Evolutionary conservation across 37 sponge, comb jelly and placozoan genomes (phyloP).

Genomic region (Chondrilla cf. caribensis): DNA sequence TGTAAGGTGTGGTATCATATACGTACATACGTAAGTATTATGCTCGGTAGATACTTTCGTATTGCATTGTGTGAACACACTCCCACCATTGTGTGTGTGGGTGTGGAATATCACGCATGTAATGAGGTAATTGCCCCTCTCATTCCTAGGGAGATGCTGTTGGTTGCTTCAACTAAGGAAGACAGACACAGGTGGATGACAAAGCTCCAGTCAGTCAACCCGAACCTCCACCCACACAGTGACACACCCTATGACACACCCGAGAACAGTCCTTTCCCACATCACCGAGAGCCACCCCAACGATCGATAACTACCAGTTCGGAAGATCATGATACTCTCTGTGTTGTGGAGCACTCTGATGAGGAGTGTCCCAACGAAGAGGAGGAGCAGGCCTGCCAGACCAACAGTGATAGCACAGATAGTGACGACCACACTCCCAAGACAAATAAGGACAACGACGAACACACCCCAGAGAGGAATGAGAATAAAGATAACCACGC

Average conservation of each 20-base stretch:
- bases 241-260: not conserved
- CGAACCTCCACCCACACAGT: constrained; percentile 25
- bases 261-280: not conserved
- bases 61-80: too few species aligned
- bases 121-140: too few species aligned
- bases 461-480: too few species aligned
- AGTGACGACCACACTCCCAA: constrained; percentile 16
- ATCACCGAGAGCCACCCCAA: not conserved
- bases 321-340: not conserved
- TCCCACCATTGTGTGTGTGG: too few species aligned
- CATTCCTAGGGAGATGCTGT: constrained; percentile 39
- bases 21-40: too few species aligned
- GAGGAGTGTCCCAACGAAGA: not conserved
- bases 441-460: not conserved
- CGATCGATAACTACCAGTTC: not conserved
- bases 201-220: constrained; percentile 56
- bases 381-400: not conserved
- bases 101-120: too few species aligned
- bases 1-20: too few species aligned
- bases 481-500: too few species aligned
- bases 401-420: too few species aligned
- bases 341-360: constrained; percentile 12
- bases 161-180: constrained; percentile 51
- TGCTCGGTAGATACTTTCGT: too few species aligned
- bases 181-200: constrained; percentile 54